Percentiles rank a stretch among this genome's conserved stretches.
phyloP scores from a whole-genome alignment of 2,113 vertebrate genomes.

The Excalfactoria chinensis region DNA sequence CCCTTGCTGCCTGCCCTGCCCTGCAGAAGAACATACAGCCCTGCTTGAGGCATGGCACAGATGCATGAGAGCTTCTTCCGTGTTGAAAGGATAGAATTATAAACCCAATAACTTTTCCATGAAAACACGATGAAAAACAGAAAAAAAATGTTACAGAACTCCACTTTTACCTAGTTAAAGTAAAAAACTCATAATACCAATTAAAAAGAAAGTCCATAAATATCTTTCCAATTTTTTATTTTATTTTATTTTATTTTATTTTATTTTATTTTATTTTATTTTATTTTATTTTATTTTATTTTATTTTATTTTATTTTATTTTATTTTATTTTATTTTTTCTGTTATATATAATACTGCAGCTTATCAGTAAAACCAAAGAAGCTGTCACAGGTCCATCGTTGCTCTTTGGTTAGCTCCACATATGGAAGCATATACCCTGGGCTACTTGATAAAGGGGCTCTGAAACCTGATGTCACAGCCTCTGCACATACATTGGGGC shows the following conservation, averaged over 20 bases:
- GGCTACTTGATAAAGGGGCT: not conserved
- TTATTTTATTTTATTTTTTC: too few relatives aligned
- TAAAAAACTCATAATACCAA: not conserved
- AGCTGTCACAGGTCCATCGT: not conserved
- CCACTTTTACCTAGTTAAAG: not conserved
- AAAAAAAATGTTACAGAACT: not conserved
- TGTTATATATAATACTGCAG: not conserved
- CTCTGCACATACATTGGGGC: not conserved
- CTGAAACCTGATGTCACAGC: not conserved
- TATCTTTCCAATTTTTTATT: not conserved
- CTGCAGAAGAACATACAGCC: not conserved
- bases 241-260: too few relatives aligned
- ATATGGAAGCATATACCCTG: not conserved
- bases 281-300: too few relatives aligned
- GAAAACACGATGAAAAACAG: not conserved
- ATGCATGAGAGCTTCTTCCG: not conserved
- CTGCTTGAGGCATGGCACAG: not conserved
- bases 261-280: too few relatives aligned
- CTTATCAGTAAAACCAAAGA: not conserved
- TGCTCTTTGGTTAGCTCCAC: not conserved
- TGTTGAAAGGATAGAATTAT: not conserved
- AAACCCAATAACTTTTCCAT: not conserved
- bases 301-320: too few relatives aligned
- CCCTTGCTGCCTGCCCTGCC: not conserved
- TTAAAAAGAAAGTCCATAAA: too few relatives aligned